A percentile compares a stretch with the other conserved stretches of the same genome.
phyloP scores from a whole-genome alignment of 2,888 invertebrate species.

The Melipona beecheii region DNA sequence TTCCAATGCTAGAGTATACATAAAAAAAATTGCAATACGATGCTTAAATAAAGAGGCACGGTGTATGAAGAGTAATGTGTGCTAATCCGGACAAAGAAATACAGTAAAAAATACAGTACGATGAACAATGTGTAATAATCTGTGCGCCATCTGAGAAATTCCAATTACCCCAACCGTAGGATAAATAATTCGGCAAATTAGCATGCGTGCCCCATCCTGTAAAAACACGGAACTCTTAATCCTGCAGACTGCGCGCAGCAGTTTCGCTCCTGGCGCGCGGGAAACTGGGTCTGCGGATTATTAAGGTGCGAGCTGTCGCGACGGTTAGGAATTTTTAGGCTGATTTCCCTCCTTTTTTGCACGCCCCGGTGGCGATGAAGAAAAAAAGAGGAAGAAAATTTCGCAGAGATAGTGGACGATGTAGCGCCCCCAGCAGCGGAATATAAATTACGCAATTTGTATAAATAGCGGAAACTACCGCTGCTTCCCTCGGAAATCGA shows the following conservation, averaged over 20 bases:
- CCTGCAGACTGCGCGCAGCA: background rate
- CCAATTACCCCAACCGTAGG: background rate
- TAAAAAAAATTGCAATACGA: no score
- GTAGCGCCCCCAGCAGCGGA: slow-evolving; percentile 57
- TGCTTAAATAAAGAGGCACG: no score
- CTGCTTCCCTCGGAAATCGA: slow-evolving; percentile 19
- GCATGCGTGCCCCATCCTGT: background rate
- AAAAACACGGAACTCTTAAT: slow-evolving; percentile 1
- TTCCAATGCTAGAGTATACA: no score
- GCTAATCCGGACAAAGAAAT: no score
- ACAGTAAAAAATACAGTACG: no score
- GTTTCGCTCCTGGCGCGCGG: slow-evolving; percentile 13
- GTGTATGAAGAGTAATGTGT: no score
- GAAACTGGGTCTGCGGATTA: slow-evolving; percentile 44
- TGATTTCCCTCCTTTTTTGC: slow-evolving; percentile 28
- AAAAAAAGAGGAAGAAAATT: slow-evolving; percentile 23
- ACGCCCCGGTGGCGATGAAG: slow-evolving; percentile 32
- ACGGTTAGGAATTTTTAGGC: slow-evolving; percentile 23
- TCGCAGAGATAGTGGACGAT: slow-evolving; percentile 51
- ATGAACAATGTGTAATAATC: no score
- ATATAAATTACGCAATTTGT: slow-evolving; percentile 74
- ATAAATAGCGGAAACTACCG: slow-evolving; percentile 64
- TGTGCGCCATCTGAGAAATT: background rate
- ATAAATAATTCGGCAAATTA: background rate
- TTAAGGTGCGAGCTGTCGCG: slow-evolving; percentile 44